A percentile compares a stretch with the other conserved stretches of the same genome.
These are phyloP conservation scores for Albula goreensis DNA, from an alignment of 2,113 vertebrate species.

Conservation along the genomic window DNA sequence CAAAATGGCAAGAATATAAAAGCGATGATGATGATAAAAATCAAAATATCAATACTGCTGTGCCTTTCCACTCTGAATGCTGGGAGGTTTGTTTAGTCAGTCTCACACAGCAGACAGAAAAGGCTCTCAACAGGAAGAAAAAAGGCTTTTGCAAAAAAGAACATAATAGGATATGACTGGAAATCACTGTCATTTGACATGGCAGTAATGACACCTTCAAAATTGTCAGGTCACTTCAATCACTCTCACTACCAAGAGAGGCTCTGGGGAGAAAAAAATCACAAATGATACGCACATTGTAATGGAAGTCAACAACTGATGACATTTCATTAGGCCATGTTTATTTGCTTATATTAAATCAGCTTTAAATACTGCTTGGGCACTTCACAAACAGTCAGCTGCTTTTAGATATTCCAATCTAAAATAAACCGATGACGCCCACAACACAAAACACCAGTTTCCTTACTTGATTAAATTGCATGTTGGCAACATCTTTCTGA, in stretches of 20 bases:
- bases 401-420: background rate
- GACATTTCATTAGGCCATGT: constrained; percentile 46
- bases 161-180: constrained; percentile 55
- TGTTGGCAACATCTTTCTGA: background rate
- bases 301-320: constrained; percentile 61
- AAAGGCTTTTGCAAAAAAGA: constrained; percentile 40
- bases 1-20: background rate
- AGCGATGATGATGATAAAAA: background rate
- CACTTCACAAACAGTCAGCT: constrained; percentile 31
- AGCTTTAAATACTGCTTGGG: constrained; percentile 42
- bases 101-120: background rate
- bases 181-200: constrained; percentile 43
- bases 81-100: background rate
- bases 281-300: constrained; percentile 52
- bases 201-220: constrained; percentile 54
- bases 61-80: background rate
- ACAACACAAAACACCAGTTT: background rate
- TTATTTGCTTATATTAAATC: constrained; percentile 53
- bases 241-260: constrained; percentile 47
- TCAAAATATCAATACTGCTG: background rate
- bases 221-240: constrained; percentile 57
- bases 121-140: constrained; percentile 11
- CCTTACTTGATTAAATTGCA: background rate
- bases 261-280: constrained; percentile 46
- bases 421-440: background rate